Conservation (phyloP, 2,797 vertebrate genomes). For the Echiichthys vipera region DNA sequence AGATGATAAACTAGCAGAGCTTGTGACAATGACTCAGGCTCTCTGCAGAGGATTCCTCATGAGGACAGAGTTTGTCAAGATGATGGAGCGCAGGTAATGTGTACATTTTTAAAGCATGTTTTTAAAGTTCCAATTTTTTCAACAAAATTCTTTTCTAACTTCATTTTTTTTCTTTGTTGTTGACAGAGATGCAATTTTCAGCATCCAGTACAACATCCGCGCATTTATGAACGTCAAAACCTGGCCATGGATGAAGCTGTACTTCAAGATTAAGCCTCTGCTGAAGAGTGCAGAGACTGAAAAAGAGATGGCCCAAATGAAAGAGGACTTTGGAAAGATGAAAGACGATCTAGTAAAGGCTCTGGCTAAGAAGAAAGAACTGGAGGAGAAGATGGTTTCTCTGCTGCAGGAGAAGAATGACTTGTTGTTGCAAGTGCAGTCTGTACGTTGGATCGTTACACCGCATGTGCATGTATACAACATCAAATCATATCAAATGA, state of each 20-base stretch:
- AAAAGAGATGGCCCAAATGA: slow-evolving; percentile 94
- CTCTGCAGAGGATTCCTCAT: slow-evolving; percentile 87
- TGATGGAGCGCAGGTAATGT: slow-evolving; percentile 87
- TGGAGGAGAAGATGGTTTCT: slow-evolving; percentile 92
- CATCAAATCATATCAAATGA: not conserved
- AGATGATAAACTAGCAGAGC: slow-evolving; percentile 87
- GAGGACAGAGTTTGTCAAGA: slow-evolving; percentile 87
- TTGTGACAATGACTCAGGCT: slow-evolving; percentile 88
- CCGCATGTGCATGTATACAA: not conserved
- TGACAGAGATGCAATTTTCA: slow-evolving; percentile 63
- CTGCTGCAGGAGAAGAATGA: slow-evolving; percentile 92
- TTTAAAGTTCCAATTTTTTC: slow-evolving; percentile 77
- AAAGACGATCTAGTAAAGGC: slow-evolving; percentile 89
- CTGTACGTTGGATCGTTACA: slow-evolving; percentile 83
- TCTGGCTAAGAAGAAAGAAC: slow-evolving; percentile 89
- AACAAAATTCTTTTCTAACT: slow-evolving; percentile 79
- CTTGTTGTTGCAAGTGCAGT: slow-evolving; percentile 86
- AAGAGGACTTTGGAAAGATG: slow-evolving; percentile 90
- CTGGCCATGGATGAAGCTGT: slow-evolving; percentile 98
- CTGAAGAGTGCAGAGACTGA: slow-evolving; percentile 92
- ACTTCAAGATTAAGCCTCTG: slow-evolving; percentile 94
- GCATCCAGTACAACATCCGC: slow-evolving; percentile 88
- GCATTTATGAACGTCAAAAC: slow-evolving; percentile 95
- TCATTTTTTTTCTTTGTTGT: slow-evolving; percentile 12
- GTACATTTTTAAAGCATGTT: not conserved